Evolutionary conservation across 2,888 invertebrate species (phyloP).

Genomic region (Diarsia brunnea): DNA sequence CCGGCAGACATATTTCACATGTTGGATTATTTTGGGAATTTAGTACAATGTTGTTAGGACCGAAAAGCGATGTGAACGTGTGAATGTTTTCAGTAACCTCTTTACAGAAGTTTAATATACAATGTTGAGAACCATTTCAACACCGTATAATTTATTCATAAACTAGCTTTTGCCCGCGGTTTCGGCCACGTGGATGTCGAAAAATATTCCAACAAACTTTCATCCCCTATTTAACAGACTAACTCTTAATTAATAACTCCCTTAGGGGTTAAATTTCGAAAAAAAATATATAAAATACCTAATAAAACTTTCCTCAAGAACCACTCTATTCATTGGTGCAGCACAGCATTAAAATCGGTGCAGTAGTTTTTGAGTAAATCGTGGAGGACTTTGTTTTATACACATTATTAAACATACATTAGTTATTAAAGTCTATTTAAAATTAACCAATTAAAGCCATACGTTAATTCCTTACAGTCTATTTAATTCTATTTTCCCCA

Average conservation of each 20-base stretch:
- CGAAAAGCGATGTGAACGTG: constrained; percentile 11
- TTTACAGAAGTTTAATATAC: constrained; percentile 11
- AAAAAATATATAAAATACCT: no score
- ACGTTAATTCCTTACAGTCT: neutral
- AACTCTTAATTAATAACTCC: no score
- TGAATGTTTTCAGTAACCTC: constrained; percentile 23
- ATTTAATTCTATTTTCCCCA: constrained; percentile 14
- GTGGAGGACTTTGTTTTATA: no score
- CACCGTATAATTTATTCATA: neutral
- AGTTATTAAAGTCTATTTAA: neutral
- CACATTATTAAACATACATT: neutral
- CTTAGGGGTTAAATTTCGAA: no score
- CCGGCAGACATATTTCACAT: constrained; percentile 38
- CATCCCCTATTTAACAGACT: no score
- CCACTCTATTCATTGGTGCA: no score
- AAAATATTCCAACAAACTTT: no score
- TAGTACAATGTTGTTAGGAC: constrained; percentile 40
- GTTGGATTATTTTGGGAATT: constrained; percentile 48
- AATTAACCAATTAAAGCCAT: constrained; percentile 11
- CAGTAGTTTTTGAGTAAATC: no score
- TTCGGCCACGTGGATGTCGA: no score
- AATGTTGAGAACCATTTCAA: neutral
- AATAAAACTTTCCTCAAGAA: no score
- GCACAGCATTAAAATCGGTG: no score
- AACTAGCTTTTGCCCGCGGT: no score